Evolutionary conservation across 2,797 vertebrate species (phyloP).

Genomic region (Enteromius fasciolatus): DNA sequence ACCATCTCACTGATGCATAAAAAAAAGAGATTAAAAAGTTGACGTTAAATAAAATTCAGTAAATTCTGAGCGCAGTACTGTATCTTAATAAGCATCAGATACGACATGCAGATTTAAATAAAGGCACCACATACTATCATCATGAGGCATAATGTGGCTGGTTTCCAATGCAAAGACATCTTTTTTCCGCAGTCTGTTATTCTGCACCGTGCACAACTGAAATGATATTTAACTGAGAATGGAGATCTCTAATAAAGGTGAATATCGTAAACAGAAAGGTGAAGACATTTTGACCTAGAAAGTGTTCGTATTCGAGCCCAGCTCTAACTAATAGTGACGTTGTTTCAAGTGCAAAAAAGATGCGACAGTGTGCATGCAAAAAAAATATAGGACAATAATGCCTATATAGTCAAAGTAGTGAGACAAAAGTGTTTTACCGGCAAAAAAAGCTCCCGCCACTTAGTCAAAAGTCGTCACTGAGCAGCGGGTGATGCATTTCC

Average conservation of each 20-base stretch:
- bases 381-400: not conserved
- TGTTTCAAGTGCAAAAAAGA: conserved; percentile 35
- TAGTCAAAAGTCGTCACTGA: conserved; percentile 6
- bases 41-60: conserved; percentile 29
- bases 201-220: not conserved
- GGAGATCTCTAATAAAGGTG: not conserved
- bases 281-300: conserved; percentile 4
- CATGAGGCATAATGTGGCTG: not conserved
- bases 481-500: not conserved
- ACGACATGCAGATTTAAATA: conserved; percentile 12
- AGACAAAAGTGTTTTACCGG: conserved; percentile 1
- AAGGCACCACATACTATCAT: conserved; percentile 18
- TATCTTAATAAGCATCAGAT: not conserved
- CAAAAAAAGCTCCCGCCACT: not conserved
- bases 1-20: not conserved
- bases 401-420: conserved; percentile 5
- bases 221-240: not conserved
- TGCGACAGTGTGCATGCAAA: conserved; percentile 38
- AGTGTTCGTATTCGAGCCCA: conserved; percentile 33
- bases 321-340: conserved; percentile 27
- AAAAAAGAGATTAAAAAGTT: conserved; percentile 33
- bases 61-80: not conserved
- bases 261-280: not conserved
- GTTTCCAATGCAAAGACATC: not conserved
- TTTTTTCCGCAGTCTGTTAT: not conserved